A percentile compares a stretch with the other conserved stretches of the same genome.
Conservation (phyloP, 2,797 vertebrate species). For the Typhlichthys subterraneus region DNA sequence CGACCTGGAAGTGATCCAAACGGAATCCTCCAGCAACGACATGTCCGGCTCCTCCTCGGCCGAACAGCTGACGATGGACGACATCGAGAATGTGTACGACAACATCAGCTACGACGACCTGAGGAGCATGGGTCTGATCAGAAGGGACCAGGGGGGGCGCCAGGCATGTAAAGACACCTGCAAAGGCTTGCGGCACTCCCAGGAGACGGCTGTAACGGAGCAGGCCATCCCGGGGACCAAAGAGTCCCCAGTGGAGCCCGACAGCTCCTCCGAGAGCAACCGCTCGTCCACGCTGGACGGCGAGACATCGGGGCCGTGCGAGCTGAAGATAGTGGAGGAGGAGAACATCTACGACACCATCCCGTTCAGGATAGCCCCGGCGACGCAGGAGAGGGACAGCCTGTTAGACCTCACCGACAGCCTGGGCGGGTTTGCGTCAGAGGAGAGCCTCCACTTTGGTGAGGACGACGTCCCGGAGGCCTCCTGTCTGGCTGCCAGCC, state of each 20-base stretch:
- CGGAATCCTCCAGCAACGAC: slow-evolving; percentile 76
- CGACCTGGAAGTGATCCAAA: slow-evolving; percentile 69
- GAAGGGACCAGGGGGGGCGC: slow-evolving; percentile 75
- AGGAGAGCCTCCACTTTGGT: slow-evolving; percentile 86
- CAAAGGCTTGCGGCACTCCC: slow-evolving; percentile 22
- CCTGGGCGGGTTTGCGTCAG: slow-evolving; percentile 80
- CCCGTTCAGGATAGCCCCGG: slow-evolving; percentile 79
- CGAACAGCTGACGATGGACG: slow-evolving; percentile 88
- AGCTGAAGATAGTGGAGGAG: slow-evolving; percentile 83
- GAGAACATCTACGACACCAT: slow-evolving; percentile 96
- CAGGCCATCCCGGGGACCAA: slow-evolving; percentile 39
- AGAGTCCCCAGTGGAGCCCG: slow-evolving; percentile 63
- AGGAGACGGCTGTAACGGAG: slow-evolving; percentile 29
- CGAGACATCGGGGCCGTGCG: slow-evolving; percentile 67
- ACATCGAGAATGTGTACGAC: slow-evolving; percentile 94
- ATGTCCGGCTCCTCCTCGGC: slow-evolving; percentile 83
- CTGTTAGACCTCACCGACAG: slow-evolving; percentile 76
- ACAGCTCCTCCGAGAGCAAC: slow-evolving; percentile 65
- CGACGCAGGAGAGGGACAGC: slow-evolving; percentile 58
- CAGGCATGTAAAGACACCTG: slow-evolving; percentile 39
- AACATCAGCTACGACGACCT: slow-evolving; percentile 97
- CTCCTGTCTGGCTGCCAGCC: slow-evolving; percentile 50
- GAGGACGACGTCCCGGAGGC: slow-evolving; percentile 73
- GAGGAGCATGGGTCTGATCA: slow-evolving; percentile 88
- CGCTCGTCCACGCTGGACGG: slow-evolving; percentile 66